Base-by-base conservation (phyloP, 2,113 vertebrate species). In the Podilymbus podiceps region DNA sequence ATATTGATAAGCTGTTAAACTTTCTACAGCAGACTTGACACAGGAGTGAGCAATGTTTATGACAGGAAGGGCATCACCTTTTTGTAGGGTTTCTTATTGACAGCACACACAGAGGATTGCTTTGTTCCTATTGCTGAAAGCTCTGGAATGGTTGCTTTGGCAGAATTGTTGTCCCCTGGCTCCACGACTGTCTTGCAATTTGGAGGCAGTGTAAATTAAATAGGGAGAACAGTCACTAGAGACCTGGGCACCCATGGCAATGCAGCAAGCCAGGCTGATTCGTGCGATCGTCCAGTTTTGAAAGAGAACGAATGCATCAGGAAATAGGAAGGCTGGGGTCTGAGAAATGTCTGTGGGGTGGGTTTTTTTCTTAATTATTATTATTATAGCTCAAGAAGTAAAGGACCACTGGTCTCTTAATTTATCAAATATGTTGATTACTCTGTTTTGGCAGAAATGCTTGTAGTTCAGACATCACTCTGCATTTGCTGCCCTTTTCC, bases 181-280 rank as follows among this genome's bases (percentile, higher is more conserved):
- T 67, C 33, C 47, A 30, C 7, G 31, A 84, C 13, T n/a, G 14
- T 28, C 62, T 90, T 94, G 42, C 31, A 79, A 10, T 89, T 90
- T 94, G 78, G 62, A 77, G 94, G 35, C 11, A 35, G 16, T 23
- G 52, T 87, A 90, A 94, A 94, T 95, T 90, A 90, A 97, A 95
- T 4, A 79, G n/a, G 42, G 33, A 81, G 66, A 93, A 95, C 33
- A 85, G 75, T 96, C 83, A 88, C 67, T 22, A 19, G 75, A 96
- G 97, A 62, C 5, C 60, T 72, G 55, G 53, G 58, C 71, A 93
- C 73, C 28, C 24, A 5, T 85, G 59, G 62, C 73, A 94, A 95
- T 73, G 35, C 80, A 93, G 66, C 40, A 89, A 94, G 83, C 63
- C 63, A 87, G 40, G 21, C 16, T 63, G 71, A 66, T 56, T 81